Base-by-base conservation (phyloP, 2,888 invertebrate species). In the Achlya flavicornis region DNA sequence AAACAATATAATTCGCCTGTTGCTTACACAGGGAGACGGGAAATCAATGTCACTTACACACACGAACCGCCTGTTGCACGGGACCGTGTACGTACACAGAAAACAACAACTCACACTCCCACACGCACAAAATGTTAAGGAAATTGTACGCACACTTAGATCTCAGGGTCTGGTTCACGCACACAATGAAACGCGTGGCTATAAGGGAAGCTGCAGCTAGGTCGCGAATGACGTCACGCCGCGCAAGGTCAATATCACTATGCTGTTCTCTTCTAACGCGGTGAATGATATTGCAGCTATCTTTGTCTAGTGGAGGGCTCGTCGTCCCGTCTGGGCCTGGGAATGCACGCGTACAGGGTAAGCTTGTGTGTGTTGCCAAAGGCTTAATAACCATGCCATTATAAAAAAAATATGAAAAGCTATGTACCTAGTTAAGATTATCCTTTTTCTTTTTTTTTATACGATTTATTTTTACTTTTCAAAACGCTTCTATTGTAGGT, bases 181-280 rank as follows among this genome's bases (percentile, higher is more conserved):
- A 89, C 87, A 87, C 90, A 38, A 63, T 64, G 41, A 65, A 48
- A 38, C 6, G 66, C 63, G 67, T 43, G 62, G 66, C 64, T 66
- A 78, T 74, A 77, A 69, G 80, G 84, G 82, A 86, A 88, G 90
- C 86, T 93, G 92, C 93, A 93, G 90, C 95, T 94, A 94, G 94
- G 95, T 95, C 94, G 94, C 84, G 81, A 87, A 91, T 94, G 94
- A 95, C 95, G 95, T 95, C 95, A 94, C 81, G 69, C 66, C 87
- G 74, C 85, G 90, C 93, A 93, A 93, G 93, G 93, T 93, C 93
- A 93, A 93, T 93, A 93, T 87, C 93, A 92, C 87, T 80, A 66
- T 64, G 73, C 76, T 72, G 70, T 73, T 65, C 84, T 80, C 74
- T 65, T 91, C 85, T 81, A 64, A 66, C 86, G 4, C 79, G 57